Evolutionary conservation across 2,113 vertebrate species (phyloP).

Genomic region (Blennius ocellaris): DNA sequence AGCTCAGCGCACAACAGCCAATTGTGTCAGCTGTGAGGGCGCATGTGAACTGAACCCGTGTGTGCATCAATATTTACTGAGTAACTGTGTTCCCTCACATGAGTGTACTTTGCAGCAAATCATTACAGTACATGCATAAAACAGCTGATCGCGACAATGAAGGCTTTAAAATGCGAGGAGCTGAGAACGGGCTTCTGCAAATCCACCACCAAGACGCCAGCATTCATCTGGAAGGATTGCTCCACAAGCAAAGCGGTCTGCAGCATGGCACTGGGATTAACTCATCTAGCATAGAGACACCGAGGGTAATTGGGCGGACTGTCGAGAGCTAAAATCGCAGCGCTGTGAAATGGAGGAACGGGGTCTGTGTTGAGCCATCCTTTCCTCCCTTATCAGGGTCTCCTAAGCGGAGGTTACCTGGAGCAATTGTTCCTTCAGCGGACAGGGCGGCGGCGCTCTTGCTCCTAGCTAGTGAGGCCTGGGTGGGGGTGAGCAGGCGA

Average conservation of each 20-base stretch:
- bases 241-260: slow-evolving; percentile 23
- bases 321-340: slow-evolving; percentile 17
- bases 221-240: background rate
- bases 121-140: slow-evolving; percentile 16
- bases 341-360: background rate
- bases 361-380: slow-evolving; percentile 31
- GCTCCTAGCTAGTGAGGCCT: slow-evolving; percentile 94
- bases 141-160: slow-evolving; percentile 32
- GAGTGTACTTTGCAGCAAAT: slow-evolving; percentile 46
- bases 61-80: slow-evolving; percentile 46
- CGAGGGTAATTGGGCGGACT: background rate
- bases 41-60: slow-evolving; percentile 34
- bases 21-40: slow-evolving; percentile 52
- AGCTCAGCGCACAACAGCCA: slow-evolving; percentile 51
- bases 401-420: slow-evolving; percentile 87
- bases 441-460: slow-evolving; percentile 91
- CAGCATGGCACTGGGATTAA: slow-evolving; percentile 9
- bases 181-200: slow-evolving; percentile 4
- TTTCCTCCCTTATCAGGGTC: slow-evolving; percentile 52
- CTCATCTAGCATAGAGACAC: slow-evolving; percentile 15
- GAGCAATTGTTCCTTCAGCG: slow-evolving; percentile 86
- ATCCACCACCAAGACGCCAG: background rate
- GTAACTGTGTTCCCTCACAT: slow-evolving; percentile 35
- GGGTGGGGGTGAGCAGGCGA: slow-evolving; percentile 91
- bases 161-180: background rate